phyloP scores from a whole-genome alignment of 2,888 invertebrate species.

The Zygaena filipendulae region DNA sequence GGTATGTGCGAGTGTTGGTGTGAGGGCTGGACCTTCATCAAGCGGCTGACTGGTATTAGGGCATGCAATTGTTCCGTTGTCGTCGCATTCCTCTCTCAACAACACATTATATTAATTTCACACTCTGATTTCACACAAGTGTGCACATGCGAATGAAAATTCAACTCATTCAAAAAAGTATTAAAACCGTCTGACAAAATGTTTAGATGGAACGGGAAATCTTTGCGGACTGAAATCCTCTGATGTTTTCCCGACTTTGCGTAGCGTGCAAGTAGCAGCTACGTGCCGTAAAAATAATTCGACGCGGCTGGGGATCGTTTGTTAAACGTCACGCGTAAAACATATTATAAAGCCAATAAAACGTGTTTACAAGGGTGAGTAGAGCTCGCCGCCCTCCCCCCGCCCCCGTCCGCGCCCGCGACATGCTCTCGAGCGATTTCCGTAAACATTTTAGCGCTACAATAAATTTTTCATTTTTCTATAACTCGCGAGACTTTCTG shows the following conservation, averaged over 20 bases:
- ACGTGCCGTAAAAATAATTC: conserved; percentile 67
- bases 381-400: conserved; percentile 48
- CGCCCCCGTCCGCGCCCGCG: conserved; percentile 29
- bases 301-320: conserved; percentile 66
- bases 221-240: too few relatives aligned
- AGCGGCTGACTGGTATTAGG: conserved; percentile 66
- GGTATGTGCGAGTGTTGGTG: too few relatives aligned
- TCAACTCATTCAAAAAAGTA: too few relatives aligned
- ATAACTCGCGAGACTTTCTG: conserved; percentile 62
- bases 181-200: conserved; percentile 50
- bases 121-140: conserved; percentile 57
- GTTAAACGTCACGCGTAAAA: conserved; percentile 70
- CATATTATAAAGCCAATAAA: conserved; percentile 70
- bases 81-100: conserved; percentile 50
- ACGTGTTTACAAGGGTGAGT: conserved; percentile 68
- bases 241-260: conserved; percentile 53
- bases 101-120: conserved; percentile 50
- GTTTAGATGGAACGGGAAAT: too few relatives aligned
- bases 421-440: conserved; percentile 54
- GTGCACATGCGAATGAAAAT: too few relatives aligned
- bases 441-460: conserved; percentile 68
- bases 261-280: conserved; percentile 44
- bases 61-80: conserved; percentile 49
- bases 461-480: conserved; percentile 67
- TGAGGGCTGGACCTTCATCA: conserved; percentile 55